These are phyloP conservation scores for Serrognathus titanus DNA, from an alignment of 2,888 invertebrate species.

Conservation along the genomic window DNA sequence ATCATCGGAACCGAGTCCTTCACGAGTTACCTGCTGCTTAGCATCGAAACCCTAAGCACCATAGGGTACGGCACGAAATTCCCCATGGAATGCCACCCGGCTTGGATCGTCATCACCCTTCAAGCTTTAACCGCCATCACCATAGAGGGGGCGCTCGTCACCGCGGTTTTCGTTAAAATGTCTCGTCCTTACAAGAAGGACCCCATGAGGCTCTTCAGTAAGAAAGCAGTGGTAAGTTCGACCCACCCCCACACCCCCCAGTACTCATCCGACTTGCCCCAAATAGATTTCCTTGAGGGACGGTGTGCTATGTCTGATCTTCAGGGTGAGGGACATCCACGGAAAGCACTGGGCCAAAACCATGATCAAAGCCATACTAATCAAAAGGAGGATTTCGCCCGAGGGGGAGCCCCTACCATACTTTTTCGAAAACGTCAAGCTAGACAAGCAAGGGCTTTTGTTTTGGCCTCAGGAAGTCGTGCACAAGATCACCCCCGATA, in stretches of 20 bases:
- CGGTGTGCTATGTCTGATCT: conserved; percentile 71
- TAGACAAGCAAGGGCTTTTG: conserved; percentile 62
- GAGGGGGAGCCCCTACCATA: conserved; percentile 63
- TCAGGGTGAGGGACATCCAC: conserved; percentile 75
- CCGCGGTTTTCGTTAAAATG: conserved; percentile 65
- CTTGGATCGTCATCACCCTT: conserved; percentile 33
- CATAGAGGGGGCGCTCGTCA: conserved; percentile 46
- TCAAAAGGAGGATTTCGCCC: conserved; percentile 63
- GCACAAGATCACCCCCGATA: conserved; percentile 73
- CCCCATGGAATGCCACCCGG: conserved; percentile 35
- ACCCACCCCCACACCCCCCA: too few relatives aligned
- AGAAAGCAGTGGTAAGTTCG: conserved; percentile 60
- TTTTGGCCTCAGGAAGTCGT: conserved; percentile 86
- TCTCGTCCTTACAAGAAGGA: conserved; percentile 53
- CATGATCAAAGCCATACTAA: conserved; percentile 66
- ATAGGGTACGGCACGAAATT: conserved; percentile 40
- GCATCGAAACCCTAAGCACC: conserved; percentile 41
- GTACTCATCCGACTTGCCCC: neutral
- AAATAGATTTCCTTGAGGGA: conserved; percentile 38
- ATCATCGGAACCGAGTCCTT: conserved; percentile 35
- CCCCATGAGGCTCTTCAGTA: conserved; percentile 62
- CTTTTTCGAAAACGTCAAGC: conserved; percentile 66
- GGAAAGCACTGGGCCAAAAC: conserved; percentile 53
- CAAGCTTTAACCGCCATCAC: conserved; percentile 36
- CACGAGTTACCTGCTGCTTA: conserved; percentile 38